These are phyloP conservation scores for Phataginus tricuspis DNA, from an alignment of 2,797 vertebrate genomes.

Conservation along the genomic window DNA sequence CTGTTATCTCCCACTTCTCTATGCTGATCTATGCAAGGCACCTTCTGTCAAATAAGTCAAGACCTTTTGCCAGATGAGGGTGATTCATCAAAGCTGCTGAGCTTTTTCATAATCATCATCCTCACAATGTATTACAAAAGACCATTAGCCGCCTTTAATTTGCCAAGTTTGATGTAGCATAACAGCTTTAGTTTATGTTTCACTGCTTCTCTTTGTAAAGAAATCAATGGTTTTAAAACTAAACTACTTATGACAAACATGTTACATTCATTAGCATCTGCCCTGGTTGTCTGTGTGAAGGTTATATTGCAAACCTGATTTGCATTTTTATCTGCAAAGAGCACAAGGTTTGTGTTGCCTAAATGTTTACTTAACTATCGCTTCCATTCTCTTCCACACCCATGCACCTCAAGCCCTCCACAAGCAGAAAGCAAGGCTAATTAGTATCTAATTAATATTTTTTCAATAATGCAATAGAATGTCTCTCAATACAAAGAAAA, in stretches of 20 bases:
- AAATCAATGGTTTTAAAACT: slow-evolving; percentile 70
- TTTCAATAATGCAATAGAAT: slow-evolving; percentile 68
- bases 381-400: slow-evolving; percentile 58
- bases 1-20: slow-evolving; percentile 76
- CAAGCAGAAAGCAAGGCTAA: slow-evolving; percentile 71
- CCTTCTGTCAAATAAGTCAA: slow-evolving; percentile 77
- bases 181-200: slow-evolving; percentile 61
- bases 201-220: slow-evolving; percentile 47
- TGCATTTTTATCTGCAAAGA: slow-evolving; percentile 73
- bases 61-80: slow-evolving; percentile 71
- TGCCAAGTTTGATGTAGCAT: slow-evolving; percentile 61
- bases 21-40: slow-evolving; percentile 75
- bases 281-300: slow-evolving; percentile 53
- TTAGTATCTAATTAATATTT: slow-evolving; percentile 77
- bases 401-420: slow-evolving; percentile 65
- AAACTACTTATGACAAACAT: slow-evolving; percentile 65
- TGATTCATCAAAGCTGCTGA: slow-evolving; percentile 72
- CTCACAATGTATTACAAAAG: slow-evolving; percentile 50
- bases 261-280: slow-evolving; percentile 69
- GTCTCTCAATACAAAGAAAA: slow-evolving; percentile 67
- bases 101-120: slow-evolving; percentile 68
- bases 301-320: slow-evolving; percentile 61
- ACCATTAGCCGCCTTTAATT: slow-evolving; percentile 62
- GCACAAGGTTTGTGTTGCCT: slow-evolving; percentile 67
- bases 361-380: slow-evolving; percentile 75